Base-by-base conservation (phyloP, 2,888 invertebrate genomes). In the Cheilosia variabilis region DNA sequence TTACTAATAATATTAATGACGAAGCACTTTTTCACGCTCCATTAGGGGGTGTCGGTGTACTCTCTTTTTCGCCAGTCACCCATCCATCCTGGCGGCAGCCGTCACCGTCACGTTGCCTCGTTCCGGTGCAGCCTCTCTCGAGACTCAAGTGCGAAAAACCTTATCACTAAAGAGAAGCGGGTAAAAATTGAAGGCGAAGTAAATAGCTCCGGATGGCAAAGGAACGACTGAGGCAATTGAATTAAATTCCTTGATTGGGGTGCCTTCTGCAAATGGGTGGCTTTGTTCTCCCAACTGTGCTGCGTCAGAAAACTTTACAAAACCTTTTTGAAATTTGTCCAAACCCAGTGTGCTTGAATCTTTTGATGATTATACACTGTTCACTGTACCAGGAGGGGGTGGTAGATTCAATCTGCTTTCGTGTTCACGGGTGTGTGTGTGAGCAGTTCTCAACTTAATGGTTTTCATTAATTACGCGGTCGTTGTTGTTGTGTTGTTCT, bases 1-100 rank as follows among this genome's bases (percentile, higher is more conserved):
- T 71, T 69, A 71, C 63, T 69, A 69, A 78, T 71, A 50, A 41
- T 62, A 60, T 68, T 71, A 78, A 78, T 78, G 63, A 78, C 71
- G 62, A 43, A 53, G 41, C 27, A 76, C 66, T 50, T 68, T 45
- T 60, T 53, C 68, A 52, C 75, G 53, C 76, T 22, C 66, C 37
- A 24, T 71, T 10, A 15, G 22, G 7, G 31, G 10, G 10, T 34
- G 27, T 7, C 17, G 10, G 10, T 34, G 15, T 27, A 6, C 2
- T 31, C 9, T 7, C 31, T 24, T 52, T 52, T 22, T n/a, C 1
- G 15, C 13, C 52, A 22, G 15, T 50, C 3, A 22, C 4, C 15
- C 2, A 43, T 27, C 43, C 15, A 24, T 47, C 47, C 19, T 19
- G 17, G 45, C 7, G 17, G 19, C 17, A 43, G 4, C 10, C 13